A percentile compares a stretch with the other conserved stretches of the same genome.
phyloP scores from a whole-genome alignment of 2,797 vertebrate species.

The Rhinatrema bivittatum region DNA sequence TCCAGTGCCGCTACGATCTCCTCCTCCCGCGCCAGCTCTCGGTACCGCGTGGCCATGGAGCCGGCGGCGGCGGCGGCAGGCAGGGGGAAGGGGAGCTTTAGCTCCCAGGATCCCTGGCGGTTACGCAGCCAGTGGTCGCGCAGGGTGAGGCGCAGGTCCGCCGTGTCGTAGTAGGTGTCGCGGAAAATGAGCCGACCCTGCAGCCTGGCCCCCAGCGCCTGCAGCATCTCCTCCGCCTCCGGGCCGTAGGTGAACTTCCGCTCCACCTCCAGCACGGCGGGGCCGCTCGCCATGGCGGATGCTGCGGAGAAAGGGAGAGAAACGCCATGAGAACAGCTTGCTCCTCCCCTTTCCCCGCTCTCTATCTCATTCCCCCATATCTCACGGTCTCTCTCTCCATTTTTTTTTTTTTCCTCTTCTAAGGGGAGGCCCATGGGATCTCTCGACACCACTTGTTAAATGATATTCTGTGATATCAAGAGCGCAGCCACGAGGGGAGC shows the following conservation, averaged over 20 bases:
- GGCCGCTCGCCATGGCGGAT: conserved; percentile 6
- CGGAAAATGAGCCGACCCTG: conserved; percentile 24
- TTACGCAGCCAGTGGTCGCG: conserved; percentile 43
- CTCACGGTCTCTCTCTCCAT: too few relatives aligned
- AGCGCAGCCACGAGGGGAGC: too few relatives aligned
- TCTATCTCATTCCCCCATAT: too few relatives aligned
- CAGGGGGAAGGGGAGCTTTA: conserved; percentile 32
- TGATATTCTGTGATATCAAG: too few relatives aligned
- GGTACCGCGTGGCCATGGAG: background rate
- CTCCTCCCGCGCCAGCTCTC: conserved; percentile 1
- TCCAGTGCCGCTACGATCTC: conserved; percentile 1
- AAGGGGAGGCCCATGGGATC: too few relatives aligned
- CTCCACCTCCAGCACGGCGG: conserved; percentile 42
- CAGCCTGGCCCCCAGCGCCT: conserved; percentile 26
- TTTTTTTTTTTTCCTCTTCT: too few relatives aligned
- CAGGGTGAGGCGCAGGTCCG: conserved; percentile 29
- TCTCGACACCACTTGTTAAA: too few relatives aligned
- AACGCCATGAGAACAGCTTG: background rate
- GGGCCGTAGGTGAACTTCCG: conserved; percentile 38
- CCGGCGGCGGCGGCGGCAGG: background rate
- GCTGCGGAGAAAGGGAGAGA: background rate
- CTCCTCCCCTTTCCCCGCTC: too few relatives aligned
- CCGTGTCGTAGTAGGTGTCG: conserved; percentile 43
- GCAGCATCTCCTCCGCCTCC: conserved; percentile 25
- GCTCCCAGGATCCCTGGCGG: conserved; percentile 40